phyloP scores from a whole-genome alignment of 2,113 vertebrate species.

The Pipra filicauda region DNA sequence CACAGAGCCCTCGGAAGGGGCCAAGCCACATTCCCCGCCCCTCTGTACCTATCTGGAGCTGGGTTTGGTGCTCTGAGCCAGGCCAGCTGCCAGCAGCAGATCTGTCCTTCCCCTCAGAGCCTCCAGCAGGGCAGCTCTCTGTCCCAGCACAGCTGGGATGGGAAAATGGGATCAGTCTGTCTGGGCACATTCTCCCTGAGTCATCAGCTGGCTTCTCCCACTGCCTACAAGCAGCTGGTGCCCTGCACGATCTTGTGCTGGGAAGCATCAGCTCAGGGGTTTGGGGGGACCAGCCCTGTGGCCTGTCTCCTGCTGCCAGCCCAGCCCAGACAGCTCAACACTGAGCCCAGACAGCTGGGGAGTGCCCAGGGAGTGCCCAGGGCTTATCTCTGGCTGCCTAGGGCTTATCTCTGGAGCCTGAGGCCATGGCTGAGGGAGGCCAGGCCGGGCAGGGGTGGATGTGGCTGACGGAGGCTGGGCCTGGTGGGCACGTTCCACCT shows the following conservation, averaged over 20 bases:
- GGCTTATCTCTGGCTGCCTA: not conserved
- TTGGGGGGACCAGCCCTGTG: rapidly evolving
- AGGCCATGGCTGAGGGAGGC: no score
- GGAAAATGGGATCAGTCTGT: rapidly evolving
- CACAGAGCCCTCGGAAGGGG: not conserved
- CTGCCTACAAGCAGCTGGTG: not conserved
- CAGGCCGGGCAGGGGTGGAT: not conserved
- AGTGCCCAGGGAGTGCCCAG: not conserved
- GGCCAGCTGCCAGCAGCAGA: not conserved
- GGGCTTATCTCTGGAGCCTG: no score
- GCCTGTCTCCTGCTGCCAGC: not conserved
- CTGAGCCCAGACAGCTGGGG: not conserved
- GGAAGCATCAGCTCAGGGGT: not conserved
- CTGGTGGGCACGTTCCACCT: not conserved
- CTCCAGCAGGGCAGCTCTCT: rapidly evolving
- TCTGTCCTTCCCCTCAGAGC: no score
- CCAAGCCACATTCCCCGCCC: rapidly evolving
- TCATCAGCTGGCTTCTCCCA: rapidly evolving
- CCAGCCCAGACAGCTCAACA: not conserved
- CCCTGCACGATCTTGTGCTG: not conserved
- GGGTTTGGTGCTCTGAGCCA: not conserved
- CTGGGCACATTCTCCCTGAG: not conserved
- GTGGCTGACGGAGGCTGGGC: rapidly evolving
- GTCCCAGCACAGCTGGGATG: rapidly evolving
- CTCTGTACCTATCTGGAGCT: not conserved